Conservation (phyloP, 2,113 vertebrate genomes). For the Thryonomys swinderianus region DNA sequence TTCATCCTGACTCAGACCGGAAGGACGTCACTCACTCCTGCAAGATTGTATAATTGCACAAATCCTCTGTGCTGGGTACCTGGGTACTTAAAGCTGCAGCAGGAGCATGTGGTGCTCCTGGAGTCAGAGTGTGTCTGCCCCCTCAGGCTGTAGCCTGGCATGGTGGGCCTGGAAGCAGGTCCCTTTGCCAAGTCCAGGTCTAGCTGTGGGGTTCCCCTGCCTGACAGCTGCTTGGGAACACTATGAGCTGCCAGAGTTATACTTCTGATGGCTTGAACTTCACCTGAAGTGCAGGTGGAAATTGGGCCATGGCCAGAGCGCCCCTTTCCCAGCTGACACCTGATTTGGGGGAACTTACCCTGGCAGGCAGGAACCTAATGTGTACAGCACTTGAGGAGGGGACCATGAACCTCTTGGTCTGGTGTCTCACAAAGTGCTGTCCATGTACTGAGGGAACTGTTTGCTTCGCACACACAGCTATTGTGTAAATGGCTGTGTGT, state of each 20-base stretch:
- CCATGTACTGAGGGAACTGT: background rate
- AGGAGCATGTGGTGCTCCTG: conserved; percentile 27
- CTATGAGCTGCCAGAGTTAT: background rate
- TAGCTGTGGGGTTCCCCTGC: background rate
- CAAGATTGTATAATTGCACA: conserved; percentile 54
- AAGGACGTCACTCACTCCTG: conserved; percentile 61
- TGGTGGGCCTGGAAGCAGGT: background rate
- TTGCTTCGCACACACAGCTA: background rate
- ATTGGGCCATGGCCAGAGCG: background rate
- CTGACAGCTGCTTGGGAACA: background rate
- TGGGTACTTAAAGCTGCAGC: background rate
- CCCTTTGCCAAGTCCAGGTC: background rate
- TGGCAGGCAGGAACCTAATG: background rate
- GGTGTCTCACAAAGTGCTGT: background rate
- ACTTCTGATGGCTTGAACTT: background rate
- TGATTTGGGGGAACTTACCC: background rate
- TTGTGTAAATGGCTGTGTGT: background rate
- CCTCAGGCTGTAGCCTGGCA: conserved; percentile 33
- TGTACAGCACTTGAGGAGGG: background rate
- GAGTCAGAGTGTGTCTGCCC: conserved; percentile 27
- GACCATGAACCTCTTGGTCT: background rate
- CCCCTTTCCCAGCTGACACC: background rate
- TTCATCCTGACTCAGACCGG: conserved; percentile 34
- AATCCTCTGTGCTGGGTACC: conserved; percentile 49
- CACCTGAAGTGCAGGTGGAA: background rate